Base-by-base conservation (phyloP, 2,797 vertebrate species). In the Cyprinodon diabolis region DNA sequence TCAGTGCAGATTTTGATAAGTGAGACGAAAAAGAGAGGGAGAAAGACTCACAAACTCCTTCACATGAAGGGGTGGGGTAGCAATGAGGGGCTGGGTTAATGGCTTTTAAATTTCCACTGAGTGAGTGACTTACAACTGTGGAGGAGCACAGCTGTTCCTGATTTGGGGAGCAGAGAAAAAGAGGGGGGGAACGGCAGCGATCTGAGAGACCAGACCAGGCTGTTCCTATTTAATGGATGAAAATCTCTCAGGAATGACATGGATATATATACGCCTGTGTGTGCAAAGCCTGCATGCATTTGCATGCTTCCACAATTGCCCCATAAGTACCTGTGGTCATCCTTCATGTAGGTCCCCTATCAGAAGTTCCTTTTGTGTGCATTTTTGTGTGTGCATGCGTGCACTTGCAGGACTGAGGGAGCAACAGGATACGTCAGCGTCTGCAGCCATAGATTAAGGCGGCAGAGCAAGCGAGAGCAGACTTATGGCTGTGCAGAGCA, bases 61-160 rank as follows among this genome's bases (percentile, higher is more conserved):
- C 73, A 75, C 87, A 73, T 72, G 76, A 73, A 84, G 79, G 89
- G 90, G 90, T 83, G 90, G 91, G 80, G 90, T 75, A 84, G 86
- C 86, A 82, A 79, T 65, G 83, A 92, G 86, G 85, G 90, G 84
- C 85, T 93, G 77, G 48, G 83, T 91, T 93, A 93, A 94, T 94
- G 90, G 89, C 92, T 93, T 93, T 93, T 93, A 93, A 90, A 94
- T 93, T 92, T 93, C 92, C 91, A 93, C 91, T 84, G 90, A 93
- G 91, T 89, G 90, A 93, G 91, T 93, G 94, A 94, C 92, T 94
- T 93, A 93, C 91, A 94, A 93, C 91, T 93, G 91, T 91, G 88
- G 91, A 93, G 90, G 87, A 92, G 89, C 90, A 93, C 94, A 94
- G 94, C 93, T 94, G 94, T 91, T 94, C 88, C 91, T 93, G 93